phyloP scores from a whole-genome alignment of 2,113 vertebrate species.

The Australoheros scitulus region DNA sequence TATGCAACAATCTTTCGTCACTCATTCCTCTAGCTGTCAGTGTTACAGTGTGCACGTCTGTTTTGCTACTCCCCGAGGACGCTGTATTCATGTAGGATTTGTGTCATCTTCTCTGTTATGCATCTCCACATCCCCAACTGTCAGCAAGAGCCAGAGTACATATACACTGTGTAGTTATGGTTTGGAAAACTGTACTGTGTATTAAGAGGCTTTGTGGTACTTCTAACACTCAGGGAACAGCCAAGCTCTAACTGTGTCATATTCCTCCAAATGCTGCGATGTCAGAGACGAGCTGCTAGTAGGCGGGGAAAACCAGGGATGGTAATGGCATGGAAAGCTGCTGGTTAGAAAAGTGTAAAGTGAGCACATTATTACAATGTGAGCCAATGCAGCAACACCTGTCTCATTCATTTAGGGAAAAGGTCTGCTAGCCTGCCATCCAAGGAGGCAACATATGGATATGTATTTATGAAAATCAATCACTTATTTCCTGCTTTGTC shows the following conservation, averaged over 20 bases:
- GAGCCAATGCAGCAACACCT: not conserved
- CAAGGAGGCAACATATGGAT: not conserved
- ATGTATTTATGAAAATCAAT: not conserved
- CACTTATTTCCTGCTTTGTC: not conserved
- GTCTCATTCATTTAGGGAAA: not conserved
- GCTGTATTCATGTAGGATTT: conserved; percentile 4
- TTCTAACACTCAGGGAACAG: not conserved
- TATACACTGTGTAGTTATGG: not conserved
- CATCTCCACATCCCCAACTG: conserved; percentile 7
- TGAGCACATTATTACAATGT: not conserved
- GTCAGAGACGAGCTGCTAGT: conserved; percentile 3
- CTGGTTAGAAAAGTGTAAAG: conserved; percentile 25
- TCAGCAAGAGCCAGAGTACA: not conserved
- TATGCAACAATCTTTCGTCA: conserved; percentile 37
- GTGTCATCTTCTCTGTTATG: conserved; percentile 5
- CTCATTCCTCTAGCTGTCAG: conserved; percentile 23
- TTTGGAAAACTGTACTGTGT: not conserved
- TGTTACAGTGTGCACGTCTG: not conserved
- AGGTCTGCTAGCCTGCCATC: not conserved
- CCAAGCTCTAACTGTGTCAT: not conserved
- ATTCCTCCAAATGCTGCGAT: not conserved
- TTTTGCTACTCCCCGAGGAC: not conserved
- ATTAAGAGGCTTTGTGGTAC: not conserved
- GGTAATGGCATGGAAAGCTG: conserved; percentile 38
- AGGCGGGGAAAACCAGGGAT: not conserved